Percentiles rank a stretch among this genome's conserved stretches.
These are phyloP conservation scores for Drosophila guanche DNA, from an alignment of 1,140 invertebrate species.

Conservation along the genomic window DNA sequence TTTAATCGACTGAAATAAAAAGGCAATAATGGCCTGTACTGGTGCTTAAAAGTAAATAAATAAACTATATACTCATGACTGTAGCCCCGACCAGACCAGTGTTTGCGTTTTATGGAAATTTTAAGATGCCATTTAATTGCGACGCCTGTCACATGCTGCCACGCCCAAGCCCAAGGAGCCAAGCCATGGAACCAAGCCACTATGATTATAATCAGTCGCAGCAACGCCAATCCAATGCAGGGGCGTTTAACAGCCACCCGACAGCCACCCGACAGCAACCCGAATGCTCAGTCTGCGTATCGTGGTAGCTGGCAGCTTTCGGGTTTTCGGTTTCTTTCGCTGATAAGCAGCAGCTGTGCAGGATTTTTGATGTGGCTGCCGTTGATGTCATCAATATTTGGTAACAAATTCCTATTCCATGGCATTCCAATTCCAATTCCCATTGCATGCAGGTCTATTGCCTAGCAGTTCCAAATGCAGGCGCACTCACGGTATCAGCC, in stretches of 20 bases:
- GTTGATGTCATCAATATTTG: slow-evolving; percentile 73
- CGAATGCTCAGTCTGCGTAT: slow-evolving; percentile 54
- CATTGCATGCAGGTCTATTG: slow-evolving; percentile 41
- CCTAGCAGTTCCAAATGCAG: slow-evolving; percentile 47
- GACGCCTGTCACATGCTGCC: slow-evolving; percentile 51
- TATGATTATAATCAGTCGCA: slow-evolving; percentile 34
- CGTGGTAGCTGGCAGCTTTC: slow-evolving; percentile 49
- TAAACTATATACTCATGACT: too few relatives aligned
- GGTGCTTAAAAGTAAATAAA: too few relatives aligned
- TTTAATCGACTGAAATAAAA: too few relatives aligned
- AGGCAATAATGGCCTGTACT: too few relatives aligned
- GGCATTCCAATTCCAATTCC: slow-evolving; percentile 61
- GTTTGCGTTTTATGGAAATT: slow-evolving; percentile 6
- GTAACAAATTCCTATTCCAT: slow-evolving; percentile 69
- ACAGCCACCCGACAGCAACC: background rate
- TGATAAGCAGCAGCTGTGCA: background rate
- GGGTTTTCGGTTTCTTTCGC: slow-evolving; percentile 31
- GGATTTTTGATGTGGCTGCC: slow-evolving; percentile 2
- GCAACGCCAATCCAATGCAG: slow-evolving; percentile 19
- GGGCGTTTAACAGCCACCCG: slow-evolving; percentile 9
- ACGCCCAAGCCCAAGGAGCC: slow-evolving; percentile 42
- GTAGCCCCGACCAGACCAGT: background rate
- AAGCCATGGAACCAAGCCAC: slow-evolving; percentile 20
- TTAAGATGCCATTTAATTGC: slow-evolving; percentile 62
- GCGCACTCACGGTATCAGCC: slow-evolving; percentile 7